A percentile compares a stretch with the other conserved stretches of the same genome.
phyloP scores from a whole-genome alignment of 1,140 invertebrate genomes.

The Hylaeus volcanicus region DNA sequence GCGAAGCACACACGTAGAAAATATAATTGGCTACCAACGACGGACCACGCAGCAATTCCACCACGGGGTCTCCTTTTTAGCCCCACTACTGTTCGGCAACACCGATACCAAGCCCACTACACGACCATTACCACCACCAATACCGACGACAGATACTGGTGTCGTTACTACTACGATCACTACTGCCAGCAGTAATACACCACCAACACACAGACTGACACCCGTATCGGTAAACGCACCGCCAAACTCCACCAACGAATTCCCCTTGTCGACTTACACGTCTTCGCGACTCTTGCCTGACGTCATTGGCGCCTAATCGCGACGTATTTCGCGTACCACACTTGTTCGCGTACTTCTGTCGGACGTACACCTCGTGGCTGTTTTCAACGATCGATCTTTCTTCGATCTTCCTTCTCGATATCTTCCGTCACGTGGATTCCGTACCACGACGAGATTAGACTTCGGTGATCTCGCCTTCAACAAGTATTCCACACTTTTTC shows the following conservation, averaged over 20 bases:
- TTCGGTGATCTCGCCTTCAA: not conserved
- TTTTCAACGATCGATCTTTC: not conserved
- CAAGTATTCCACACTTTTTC: not conserved
- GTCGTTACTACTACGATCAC: slow-evolving; percentile 37
- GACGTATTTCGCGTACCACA: slow-evolving; percentile 49
- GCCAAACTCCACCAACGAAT: slow-evolving; percentile 59
- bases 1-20: slow-evolving; percentile 61
- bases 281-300: slow-evolving; percentile 61
- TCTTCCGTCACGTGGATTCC: not conserved
- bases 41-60: slow-evolving; percentile 58
- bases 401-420: not conserved
- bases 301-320: slow-evolving; percentile 74
- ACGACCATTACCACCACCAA: slow-evolving; percentile 16
- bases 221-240: slow-evolving; percentile 48
- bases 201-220: slow-evolving; percentile 21
- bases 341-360: slow-evolving; percentile 20
- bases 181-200: slow-evolving; percentile 24
- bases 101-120: slow-evolving; percentile 39
- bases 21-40: slow-evolving; percentile 57
- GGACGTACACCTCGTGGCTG: slow-evolving; percentile 22
- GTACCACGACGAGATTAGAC: not conserved
- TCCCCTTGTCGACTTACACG: slow-evolving; percentile 41
- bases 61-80: slow-evolving; percentile 51
- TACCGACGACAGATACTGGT: slow-evolving; percentile 24
- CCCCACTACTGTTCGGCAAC: slow-evolving; percentile 43